A percentile compares a stretch with the other conserved stretches of the same genome.
Evolutionary conservation across 2,113 vertebrate species (phyloP).

Genomic region (Neolamprologus falcicula): DNA sequence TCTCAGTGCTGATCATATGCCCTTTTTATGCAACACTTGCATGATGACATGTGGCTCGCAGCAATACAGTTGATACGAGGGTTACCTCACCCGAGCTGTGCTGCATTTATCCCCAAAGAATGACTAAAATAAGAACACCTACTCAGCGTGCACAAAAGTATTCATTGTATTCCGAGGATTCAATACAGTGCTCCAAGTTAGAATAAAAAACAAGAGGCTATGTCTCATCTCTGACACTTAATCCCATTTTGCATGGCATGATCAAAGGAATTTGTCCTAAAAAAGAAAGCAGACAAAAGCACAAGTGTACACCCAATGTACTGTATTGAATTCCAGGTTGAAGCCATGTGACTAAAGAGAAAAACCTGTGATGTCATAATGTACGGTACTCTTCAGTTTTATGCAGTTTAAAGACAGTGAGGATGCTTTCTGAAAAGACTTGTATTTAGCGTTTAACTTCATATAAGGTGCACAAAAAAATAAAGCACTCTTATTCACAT

Average conservation of each 20-base stretch:
- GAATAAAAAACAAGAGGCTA: conserved; percentile 10
- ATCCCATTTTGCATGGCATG: background rate
- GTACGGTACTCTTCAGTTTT: background rate
- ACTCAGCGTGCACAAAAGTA: background rate
- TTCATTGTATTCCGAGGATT: conserved; percentile 1
- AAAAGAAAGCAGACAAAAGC: conserved; percentile 1
- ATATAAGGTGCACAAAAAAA: background rate
- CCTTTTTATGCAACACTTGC: background rate
- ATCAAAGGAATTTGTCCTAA: background rate
- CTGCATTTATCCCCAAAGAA: background rate
- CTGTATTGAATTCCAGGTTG: background rate
- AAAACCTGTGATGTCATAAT: background rate
- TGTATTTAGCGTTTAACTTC: background rate
- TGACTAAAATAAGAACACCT: conserved; percentile 6
- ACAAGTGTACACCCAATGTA: background rate
- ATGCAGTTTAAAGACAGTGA: background rate
- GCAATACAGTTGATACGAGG: background rate
- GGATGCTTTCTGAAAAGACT: background rate
- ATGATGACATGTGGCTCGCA: background rate
- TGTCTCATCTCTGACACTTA: conserved; percentile 11
- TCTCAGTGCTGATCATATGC: background rate
- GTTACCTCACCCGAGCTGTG: background rate
- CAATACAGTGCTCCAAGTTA: background rate
- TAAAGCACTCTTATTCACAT: background rate
- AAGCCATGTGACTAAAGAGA: background rate